Base-by-base conservation (phyloP, 2,888 invertebrate species). In the Agapostemon virescens region DNA sequence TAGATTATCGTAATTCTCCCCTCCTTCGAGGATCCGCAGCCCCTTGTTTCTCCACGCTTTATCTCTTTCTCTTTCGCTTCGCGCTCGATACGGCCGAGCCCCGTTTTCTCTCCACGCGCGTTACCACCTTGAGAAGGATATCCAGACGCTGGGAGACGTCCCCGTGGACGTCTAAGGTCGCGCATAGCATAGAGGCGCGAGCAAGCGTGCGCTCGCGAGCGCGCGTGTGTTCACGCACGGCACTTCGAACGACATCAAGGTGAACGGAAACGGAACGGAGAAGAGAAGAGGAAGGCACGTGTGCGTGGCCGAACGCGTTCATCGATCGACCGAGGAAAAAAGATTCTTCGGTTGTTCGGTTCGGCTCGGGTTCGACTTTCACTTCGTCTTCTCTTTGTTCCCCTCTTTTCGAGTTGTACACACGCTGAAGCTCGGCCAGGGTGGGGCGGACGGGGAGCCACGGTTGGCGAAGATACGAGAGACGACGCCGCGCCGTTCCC, bases 51-150 rank as follows among this genome's bases (percentile, higher is more conserved):
- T 17, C 9, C 15, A 6, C 26, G 23, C 13, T 52, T 11, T 3
- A 0, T 49, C 3, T 52, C n/a, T 40, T 40, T 23, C 49, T 49
- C 11, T 49, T 23, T 3, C 26, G 23, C 4, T 26, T 33, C 9
- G 30, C 26, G 58, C 36, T 63, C n/a, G 13, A 36, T 36, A 33
- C 63, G 36, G 4, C 30, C 63, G 20, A 1, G 33, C 30, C 11
- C 30, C 61, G 36, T 20, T 33, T 36, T n/a, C 63, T 63, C 61
- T 33, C 70, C 67, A 76, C 69, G 71, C 69, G 74, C 79, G 69
- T 81, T 74, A 75, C 87, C 79, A 77, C 86, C 81, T 83, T 70
- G 79, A 73, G 77, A 79, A 79, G 76, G 85, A 83, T 84, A 76
- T 81, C 76, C 85, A 82, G 78, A 77, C 78, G 80, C 64, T 42